phyloP scores from a whole-genome alignment of 2,888 invertebrate species.

The Nycteola revayana region DNA sequence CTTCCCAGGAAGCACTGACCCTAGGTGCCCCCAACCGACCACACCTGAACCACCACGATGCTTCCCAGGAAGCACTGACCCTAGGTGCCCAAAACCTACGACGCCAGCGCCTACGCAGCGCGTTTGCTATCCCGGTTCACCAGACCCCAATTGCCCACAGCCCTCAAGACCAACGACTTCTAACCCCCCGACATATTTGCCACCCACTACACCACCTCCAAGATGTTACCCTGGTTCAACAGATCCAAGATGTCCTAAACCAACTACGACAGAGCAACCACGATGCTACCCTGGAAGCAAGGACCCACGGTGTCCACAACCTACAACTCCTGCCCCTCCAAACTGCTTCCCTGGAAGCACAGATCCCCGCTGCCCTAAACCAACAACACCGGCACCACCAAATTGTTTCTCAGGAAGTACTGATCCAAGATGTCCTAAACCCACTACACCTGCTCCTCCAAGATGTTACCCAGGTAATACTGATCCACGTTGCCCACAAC shows the following conservation, averaged over 20 bases:
- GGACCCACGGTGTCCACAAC: slow-evolving; percentile 41
- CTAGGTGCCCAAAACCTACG: slow-evolving; percentile 33
- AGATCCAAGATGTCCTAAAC: slow-evolving; percentile 33
- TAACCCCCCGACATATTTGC: slow-evolving; percentile 25
- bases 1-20: slow-evolving; percentile 25
- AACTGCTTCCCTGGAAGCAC: slow-evolving; percentile 36
- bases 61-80: slow-evolving; percentile 23
- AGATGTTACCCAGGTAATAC: slow-evolving; percentile 15
- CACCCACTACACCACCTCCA: slow-evolving; percentile 25
- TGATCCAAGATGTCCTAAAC: slow-evolving; percentile 49
- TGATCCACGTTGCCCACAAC: slow-evolving; percentile 16
- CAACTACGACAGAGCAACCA: slow-evolving; percentile 41
- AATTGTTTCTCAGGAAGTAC: slow-evolving; percentile 36
- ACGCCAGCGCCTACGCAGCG: slow-evolving; percentile 17
- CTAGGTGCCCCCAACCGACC: slow-evolving; percentile 36
- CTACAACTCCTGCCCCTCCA: slow-evolving; percentile 28
- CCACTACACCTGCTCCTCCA: slow-evolving; percentile 25
- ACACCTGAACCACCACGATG: slow-evolving; percentile 24
- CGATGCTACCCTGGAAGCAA: slow-evolving; percentile 35
- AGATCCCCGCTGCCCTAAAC: slow-evolving; percentile 37
- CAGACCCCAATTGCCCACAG: slow-evolving; percentile 31
- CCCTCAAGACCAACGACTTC: slow-evolving; percentile 12
- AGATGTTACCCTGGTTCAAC: slow-evolving; percentile 33
- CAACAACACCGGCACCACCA: slow-evolving; percentile 41
- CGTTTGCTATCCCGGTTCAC: slow-evolving; percentile 31